Percentiles rank a stretch among this genome's conserved stretches.
Conservation (phyloP, 2,888 invertebrate genomes). For the Hyposoter didymator region DNA sequence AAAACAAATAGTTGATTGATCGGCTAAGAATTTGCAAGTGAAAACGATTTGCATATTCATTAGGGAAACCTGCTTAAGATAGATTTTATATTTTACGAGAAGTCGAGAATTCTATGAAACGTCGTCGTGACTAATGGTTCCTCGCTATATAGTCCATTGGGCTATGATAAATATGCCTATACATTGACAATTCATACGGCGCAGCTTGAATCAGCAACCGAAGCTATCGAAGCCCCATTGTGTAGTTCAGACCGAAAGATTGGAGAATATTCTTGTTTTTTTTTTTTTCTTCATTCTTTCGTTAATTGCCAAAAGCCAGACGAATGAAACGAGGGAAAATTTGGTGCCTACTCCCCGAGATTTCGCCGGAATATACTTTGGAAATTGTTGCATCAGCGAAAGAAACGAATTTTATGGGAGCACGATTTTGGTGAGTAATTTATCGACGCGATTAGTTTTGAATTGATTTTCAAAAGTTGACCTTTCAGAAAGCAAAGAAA, state of each 20-base stretch:
- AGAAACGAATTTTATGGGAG: not conserved
- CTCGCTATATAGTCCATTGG: slow-evolving; percentile 12
- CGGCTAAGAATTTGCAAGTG: not conserved
- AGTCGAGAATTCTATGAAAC: slow-evolving; percentile 9
- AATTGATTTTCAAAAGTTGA: no score
- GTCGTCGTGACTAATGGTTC: slow-evolving; percentile 51
- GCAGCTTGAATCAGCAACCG: slow-evolving; percentile 31
- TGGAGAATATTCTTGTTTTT: slow-evolving; percentile 14
- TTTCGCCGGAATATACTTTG: not conserved
- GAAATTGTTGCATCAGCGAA: not conserved
- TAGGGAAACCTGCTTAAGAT: slow-evolving; percentile 32
- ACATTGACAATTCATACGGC: slow-evolving; percentile 18
- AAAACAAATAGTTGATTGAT: slow-evolving; percentile 32
- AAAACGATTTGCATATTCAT: slow-evolving; percentile 31
- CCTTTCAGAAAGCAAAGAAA: no score
- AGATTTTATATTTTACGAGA: slow-evolving; percentile 31
- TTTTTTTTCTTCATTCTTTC: slow-evolving; percentile 8
- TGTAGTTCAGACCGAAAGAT: slow-evolving; percentile 27
- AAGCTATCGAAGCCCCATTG: slow-evolving; percentile 34
- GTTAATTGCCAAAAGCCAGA: not conserved
- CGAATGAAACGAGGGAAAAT: not conserved
- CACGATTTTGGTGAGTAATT: no score
- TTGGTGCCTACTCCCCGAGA: not conserved
- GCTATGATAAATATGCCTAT: slow-evolving; percentile 46
- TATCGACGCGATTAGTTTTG: no score